Conservation (phyloP, 2,888 invertebrate genomes). For the Ophion slaviceki region DNA sequence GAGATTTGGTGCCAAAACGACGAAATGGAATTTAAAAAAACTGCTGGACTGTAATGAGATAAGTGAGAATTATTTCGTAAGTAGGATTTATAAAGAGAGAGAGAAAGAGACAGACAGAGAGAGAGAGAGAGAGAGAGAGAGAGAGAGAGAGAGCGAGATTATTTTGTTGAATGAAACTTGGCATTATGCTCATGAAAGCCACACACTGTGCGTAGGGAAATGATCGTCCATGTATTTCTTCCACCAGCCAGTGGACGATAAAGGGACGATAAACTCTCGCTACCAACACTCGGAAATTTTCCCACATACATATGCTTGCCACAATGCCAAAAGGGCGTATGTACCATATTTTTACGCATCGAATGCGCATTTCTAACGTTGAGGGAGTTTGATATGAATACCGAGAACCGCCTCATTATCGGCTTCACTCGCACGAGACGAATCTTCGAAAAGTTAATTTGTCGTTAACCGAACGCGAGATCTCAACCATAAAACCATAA, state of each 20-base stretch:
- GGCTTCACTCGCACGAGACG: no score
- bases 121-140: neutral
- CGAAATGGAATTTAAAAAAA: conserved; percentile 7
- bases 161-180: conserved; percentile 59
- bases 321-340: neutral
- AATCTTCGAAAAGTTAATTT: no score
- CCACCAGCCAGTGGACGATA: conserved; percentile 49
- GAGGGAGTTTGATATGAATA: neutral
- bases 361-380: neutral
- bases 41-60: conserved; percentile 39
- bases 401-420: conserved; percentile 32
- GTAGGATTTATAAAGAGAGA: neutral
- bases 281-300: conserved; percentile 26
- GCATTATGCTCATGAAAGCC: conserved; percentile 51
- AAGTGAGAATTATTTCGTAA: conserved; percentile 59
- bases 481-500: no score
- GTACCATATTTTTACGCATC: neutral
- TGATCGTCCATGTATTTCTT: conserved; percentile 47
- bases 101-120: neutral
- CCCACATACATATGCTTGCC: neutral
- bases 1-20: conserved; percentile 28
- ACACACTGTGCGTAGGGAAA: conserved; percentile 54
- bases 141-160: conserved; percentile 9
- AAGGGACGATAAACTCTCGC: conserved; percentile 64
- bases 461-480: no score